Evolutionary conservation across 2,797 vertebrate species (phyloP).

Genomic region (Benthosema pterotum): DNA sequence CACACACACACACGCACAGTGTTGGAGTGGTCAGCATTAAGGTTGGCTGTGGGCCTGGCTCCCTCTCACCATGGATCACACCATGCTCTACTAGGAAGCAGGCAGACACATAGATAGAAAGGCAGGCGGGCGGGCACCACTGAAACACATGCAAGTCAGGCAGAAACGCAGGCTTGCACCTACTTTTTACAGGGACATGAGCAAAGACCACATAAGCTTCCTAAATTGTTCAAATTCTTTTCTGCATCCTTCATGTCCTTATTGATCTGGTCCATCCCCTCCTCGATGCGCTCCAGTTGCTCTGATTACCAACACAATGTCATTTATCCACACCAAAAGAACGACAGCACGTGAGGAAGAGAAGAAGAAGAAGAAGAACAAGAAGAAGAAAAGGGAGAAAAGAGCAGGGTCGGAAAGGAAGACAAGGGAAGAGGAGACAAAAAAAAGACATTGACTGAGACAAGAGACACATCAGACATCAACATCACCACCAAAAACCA

Average conservation of each 20-base stretch:
- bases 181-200: slow-evolving; percentile 99
- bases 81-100: slow-evolving; percentile 63
- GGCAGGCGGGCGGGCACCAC: slow-evolving; percentile 49
- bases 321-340: slow-evolving; percentile 93
- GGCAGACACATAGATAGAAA: slow-evolving; percentile 63
- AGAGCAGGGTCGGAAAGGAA: slow-evolving; percentile 40
- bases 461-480: slow-evolving; percentile 86
- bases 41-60: slow-evolving; percentile 52
- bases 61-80: slow-evolving; percentile 63
- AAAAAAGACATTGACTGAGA: slow-evolving; percentile 96
- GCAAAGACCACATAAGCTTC: slow-evolving; percentile 99
- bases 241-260: slow-evolving; percentile 99
- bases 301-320: slow-evolving; percentile 98
- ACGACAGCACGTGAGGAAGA: slow-evolving; percentile 92
- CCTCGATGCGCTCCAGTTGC: slow-evolving; percentile 99
- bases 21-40: slow-evolving; percentile 1
- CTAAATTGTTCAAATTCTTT: slow-evolving; percentile 99
- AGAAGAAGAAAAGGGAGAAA: slow-evolving; percentile 43
- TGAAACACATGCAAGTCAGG: slow-evolving; percentile 74
- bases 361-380: slow-evolving; percentile 47
- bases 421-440: slow-evolving; percentile 85
- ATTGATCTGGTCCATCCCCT: slow-evolving; percentile 99
- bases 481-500: slow-evolving; percentile 45
- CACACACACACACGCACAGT: slow-evolving; percentile 21
- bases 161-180: slow-evolving; percentile 90